phyloP scores from a whole-genome alignment of 2,888 invertebrate genomes.

The Volucella bombylans region DNA sequence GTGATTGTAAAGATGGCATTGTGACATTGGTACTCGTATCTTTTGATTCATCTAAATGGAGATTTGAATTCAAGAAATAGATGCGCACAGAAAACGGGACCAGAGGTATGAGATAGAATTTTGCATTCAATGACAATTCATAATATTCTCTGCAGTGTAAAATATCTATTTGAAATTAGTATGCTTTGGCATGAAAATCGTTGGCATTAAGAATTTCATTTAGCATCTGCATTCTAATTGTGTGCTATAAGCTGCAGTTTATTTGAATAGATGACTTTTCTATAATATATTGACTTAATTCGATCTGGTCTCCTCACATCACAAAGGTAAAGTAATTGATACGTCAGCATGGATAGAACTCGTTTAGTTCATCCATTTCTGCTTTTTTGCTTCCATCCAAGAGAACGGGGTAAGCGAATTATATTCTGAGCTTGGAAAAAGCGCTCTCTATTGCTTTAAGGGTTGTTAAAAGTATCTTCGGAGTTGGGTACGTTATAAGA shows the following conservation, averaged over 20 bases:
- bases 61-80: conserved; percentile 1
- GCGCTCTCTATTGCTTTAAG: too few species aligned
- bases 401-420: too few species aligned
- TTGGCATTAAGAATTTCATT: conserved; percentile 3
- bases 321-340: neutral
- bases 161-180: conserved; percentile 24
- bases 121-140: conserved; percentile 30
- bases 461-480: too few species aligned
- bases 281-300: too few species aligned
- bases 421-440: too few species aligned
- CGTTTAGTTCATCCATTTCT: too few species aligned
- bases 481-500: too few species aligned
- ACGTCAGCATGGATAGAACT: neutral
- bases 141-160: conserved; percentile 20
- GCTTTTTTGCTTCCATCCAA: too few species aligned
- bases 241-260: too few species aligned
- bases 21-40: neutral
- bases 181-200: neutral
- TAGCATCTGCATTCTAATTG: neutral
- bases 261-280: too few species aligned
- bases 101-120: conserved; percentile 2
- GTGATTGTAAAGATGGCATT: neutral
- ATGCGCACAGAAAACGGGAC: neutral
- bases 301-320: too few species aligned
- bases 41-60: conserved; percentile 1